phyloP scores from a whole-genome alignment of 2,888 invertebrate species.

The Tanaodytes sp. region DNA sequence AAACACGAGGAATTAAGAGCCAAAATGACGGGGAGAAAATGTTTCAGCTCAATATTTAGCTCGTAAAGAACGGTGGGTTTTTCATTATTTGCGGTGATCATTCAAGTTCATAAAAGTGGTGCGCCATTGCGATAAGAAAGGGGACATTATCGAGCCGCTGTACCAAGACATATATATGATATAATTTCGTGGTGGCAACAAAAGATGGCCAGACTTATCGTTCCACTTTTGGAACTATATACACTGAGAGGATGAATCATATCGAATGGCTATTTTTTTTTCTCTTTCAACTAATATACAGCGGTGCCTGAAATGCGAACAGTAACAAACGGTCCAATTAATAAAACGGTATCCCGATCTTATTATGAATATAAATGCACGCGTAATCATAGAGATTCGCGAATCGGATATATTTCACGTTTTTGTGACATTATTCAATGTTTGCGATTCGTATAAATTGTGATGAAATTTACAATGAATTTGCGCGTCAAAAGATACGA shows the following conservation, averaged over 20 bases:
- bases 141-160: slow-evolving; percentile 32
- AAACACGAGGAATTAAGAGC: too few species aligned
- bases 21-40: too few species aligned
- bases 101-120: slow-evolving; percentile 42
- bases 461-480: not conserved
- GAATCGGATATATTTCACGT: too few species aligned
- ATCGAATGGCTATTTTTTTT: slow-evolving; percentile 32
- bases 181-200: slow-evolving; percentile 29
- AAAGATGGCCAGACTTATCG: slow-evolving; percentile 41
- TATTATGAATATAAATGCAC: too few species aligned
- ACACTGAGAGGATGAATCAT: slow-evolving; percentile 14
- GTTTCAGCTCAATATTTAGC: slow-evolving; percentile 35
- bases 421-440: too few species aligned
- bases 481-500: too few species aligned
- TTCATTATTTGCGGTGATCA: slow-evolving; percentile 37
- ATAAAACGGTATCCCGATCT: too few species aligned
- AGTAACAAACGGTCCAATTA: too few species aligned
- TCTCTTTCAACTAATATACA: too few species aligned
- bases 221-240: slow-evolving; percentile 15
- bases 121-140: slow-evolving; percentile 37
- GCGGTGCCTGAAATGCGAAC: too few species aligned
- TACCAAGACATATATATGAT: slow-evolving; percentile 28
- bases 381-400: too few species aligned
- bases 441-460: not conserved
- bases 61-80: slow-evolving; percentile 16